Percentiles rank a stretch among this genome's conserved stretches.
phyloP scores from a whole-genome alignment of 2,888 invertebrate genomes.

The Noctua janthina region DNA sequence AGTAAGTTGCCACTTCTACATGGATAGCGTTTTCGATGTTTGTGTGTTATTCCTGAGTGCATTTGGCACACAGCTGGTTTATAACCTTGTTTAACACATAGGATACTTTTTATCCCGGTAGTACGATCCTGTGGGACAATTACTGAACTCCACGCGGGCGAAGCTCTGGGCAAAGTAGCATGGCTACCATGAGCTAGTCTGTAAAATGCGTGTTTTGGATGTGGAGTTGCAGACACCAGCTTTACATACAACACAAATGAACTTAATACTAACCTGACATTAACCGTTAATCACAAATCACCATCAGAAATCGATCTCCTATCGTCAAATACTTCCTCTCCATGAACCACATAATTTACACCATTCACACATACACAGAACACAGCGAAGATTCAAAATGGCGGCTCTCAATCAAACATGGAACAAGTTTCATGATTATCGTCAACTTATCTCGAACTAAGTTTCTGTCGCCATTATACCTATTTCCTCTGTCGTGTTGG shows the following conservation, averaged over 20 bases:
- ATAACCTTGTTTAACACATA: background rate
- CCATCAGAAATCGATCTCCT: background rate
- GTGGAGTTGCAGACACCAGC: background rate
- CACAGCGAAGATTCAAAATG: constrained; percentile 52
- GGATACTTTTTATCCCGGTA: background rate
- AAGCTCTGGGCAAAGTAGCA: background rate
- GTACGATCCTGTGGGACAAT: background rate
- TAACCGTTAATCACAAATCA: background rate
- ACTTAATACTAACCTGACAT: background rate
- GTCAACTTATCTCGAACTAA: constrained; percentile 62
- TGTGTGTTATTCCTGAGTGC: background rate
- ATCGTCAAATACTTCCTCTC: constrained; percentile 12
- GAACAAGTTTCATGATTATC: constrained; percentile 61
- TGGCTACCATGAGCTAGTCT: background rate
- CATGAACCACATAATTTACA: constrained; percentile 10
- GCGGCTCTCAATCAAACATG: constrained; percentile 60
- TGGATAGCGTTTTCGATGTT: background rate
- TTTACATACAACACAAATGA: background rate
- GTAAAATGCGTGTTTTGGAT: background rate
- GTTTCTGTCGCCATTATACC: constrained; percentile 56
- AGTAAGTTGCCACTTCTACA: background rate
- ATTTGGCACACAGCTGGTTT: background rate
- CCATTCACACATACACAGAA: constrained; percentile 23
- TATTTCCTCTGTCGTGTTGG: constrained; percentile 34
- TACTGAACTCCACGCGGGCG: background rate